phyloP scores from a whole-genome alignment of 2,113 vertebrate species.

The Mastomys natalensis region DNA sequence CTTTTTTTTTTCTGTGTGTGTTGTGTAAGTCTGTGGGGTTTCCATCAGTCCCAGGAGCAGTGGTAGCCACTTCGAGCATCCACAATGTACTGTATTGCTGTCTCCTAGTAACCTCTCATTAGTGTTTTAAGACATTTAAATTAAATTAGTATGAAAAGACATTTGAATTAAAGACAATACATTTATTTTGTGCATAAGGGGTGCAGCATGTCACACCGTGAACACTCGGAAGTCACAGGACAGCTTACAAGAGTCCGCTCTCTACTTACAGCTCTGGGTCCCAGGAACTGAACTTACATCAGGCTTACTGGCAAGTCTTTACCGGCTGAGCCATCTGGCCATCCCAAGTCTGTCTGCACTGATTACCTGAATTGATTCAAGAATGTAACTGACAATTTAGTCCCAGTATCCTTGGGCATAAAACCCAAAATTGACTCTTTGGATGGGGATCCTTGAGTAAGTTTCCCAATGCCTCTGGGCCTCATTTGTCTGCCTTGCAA shows the following conservation, averaged over 20 bases:
- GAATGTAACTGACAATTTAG: not conserved
- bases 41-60: accelerated
- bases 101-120: not conserved
- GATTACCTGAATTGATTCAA: not conserved
- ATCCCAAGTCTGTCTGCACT: not conserved
- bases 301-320: not conserved
- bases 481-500: not conserved
- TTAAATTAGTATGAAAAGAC: not conserved
- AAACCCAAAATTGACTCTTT: not conserved
- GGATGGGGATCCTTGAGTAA: not conserved
- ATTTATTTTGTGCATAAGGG: not conserved
- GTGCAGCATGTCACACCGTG: not conserved
- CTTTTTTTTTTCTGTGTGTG: no score
- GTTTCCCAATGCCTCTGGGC: not conserved
- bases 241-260: no score
- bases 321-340: not conserved
- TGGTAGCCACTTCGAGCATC: accelerated
- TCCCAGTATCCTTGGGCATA: not conserved
- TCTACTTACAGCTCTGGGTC: not conserved
- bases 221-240: not conserved
- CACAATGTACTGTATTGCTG: accelerated
- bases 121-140: not conserved
- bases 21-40: accelerated
- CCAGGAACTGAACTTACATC: not conserved
- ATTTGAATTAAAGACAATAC: not conserved